Base-by-base conservation (phyloP, 2,113 vertebrate genomes). In the Lanius collurio region DNA sequence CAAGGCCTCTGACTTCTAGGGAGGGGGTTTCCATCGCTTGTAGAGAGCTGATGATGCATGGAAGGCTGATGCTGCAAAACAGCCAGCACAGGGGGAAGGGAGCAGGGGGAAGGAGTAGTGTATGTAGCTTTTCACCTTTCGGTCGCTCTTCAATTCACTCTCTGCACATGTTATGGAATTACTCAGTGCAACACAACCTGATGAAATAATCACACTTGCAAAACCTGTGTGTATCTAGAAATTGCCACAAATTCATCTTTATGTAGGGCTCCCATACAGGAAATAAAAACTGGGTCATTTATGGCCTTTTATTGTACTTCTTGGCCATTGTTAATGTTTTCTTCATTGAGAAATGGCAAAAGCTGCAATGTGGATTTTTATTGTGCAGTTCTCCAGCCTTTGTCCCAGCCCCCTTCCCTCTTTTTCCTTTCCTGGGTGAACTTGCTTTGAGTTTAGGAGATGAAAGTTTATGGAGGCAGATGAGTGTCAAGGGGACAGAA, bases 251-350 rank as follows among this genome's bases (percentile, higher is more conserved):
- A 56, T 70, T 89, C 88, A 77, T 94, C 96, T 89, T 62, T 84
- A 74, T 71, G 93, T 79, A 82, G 76, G 53, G 80, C 62, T 94
- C 82, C 75, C 70, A 84, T 33, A 64, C 87, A 96, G 93, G 91
- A 97, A 97, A 95, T 92, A 97, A 95, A 95, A 95, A 87, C 85
- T 83, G 63, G 24, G 81, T 96, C 95, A 98, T 98, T 97, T 96
- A 97, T 95, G 93, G 78, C 93, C 94, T 95, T 97, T 97, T 97
- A 93, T 95, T 94, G 91, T 95, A 86, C 93, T 94, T 92, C 77
- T 97, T 96, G 94, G 96, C 90, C 91, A 97, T 97, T 97, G 94
- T 95, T 97, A 97, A 97, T 93, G 94, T 97, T 97, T 98, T 97
- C 96, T 97, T 95, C 96, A 95, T 95, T 97, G 94, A 97, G 93